Conservation (phyloP, 2,113 vertebrate genomes). For the Acanthisitta chloris region DNA sequence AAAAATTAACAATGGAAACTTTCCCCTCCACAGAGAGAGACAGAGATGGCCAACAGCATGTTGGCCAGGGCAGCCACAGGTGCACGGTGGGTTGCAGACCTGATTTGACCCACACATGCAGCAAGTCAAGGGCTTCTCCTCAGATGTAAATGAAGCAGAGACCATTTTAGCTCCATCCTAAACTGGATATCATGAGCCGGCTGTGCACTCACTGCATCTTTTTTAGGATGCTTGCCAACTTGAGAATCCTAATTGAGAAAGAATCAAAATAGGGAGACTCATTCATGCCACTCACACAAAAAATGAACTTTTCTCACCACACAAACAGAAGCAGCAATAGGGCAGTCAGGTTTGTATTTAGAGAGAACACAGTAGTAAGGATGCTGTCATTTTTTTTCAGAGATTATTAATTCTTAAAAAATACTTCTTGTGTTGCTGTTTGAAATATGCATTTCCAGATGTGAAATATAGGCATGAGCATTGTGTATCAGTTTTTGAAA, state of each 20-base stretch:
- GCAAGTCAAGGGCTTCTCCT: constrained; percentile 76
- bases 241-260: constrained; percentile 86
- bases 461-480: constrained; percentile 83
- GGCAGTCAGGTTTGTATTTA: constrained; percentile 94
- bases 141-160: constrained; percentile 85
- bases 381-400: constrained; percentile 88
- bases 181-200: constrained; percentile 72
- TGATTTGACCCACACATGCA: background rate
- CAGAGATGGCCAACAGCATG: background rate
- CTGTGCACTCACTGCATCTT: constrained; percentile 74
- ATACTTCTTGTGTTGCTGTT: constrained; percentile 89
- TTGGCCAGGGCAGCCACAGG: background rate
- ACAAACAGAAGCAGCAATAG: constrained; percentile 88
- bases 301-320: constrained; percentile 91
- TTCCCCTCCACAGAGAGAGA: background rate
- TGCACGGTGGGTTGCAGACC: background rate
- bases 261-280: constrained; percentile 77
- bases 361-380: constrained; percentile 88
- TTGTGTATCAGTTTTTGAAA: constrained; percentile 74
- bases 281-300: constrained; percentile 83
- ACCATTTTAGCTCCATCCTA: constrained; percentile 85
- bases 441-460: constrained; percentile 90
- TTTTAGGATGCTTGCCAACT: constrained; percentile 91
- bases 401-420: constrained; percentile 88
- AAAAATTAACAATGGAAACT: background rate